phyloP scores from a whole-genome alignment of 2,113 vertebrate species.

The Menidia beryllina region DNA sequence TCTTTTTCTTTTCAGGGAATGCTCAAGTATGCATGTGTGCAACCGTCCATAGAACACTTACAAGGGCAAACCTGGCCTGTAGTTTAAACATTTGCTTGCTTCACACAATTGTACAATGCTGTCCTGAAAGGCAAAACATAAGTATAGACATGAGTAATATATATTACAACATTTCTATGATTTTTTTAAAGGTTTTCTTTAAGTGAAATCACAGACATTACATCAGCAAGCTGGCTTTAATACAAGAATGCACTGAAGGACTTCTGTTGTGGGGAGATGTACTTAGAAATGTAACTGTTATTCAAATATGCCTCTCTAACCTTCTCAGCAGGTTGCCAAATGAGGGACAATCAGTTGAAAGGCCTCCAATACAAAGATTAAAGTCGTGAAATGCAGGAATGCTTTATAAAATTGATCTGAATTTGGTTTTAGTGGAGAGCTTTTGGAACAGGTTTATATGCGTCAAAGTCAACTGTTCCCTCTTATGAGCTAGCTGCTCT shows the following conservation, averaged over 20 bases:
- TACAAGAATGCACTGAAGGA: not conserved
- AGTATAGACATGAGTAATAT: not conserved
- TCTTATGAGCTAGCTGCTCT: not conserved
- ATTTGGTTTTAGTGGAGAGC: not conserved
- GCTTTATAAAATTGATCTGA: not conserved
- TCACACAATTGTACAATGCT: not conserved
- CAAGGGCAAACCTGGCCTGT: not conserved
- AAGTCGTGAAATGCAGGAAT: not conserved
- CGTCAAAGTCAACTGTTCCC: not conserved
- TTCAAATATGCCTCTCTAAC: not conserved
- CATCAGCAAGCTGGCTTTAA: constrained; percentile 3
- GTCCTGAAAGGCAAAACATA: not conserved
- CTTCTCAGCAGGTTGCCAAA: constrained; percentile 1
- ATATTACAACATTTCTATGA: not conserved
- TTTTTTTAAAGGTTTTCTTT: not conserved
- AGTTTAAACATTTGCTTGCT: not conserved
- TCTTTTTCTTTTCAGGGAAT: not conserved
- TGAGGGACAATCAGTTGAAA: not conserved
- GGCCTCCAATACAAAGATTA: not conserved
- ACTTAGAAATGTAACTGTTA: not conserved
- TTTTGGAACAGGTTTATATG: not conserved
- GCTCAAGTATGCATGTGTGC: not conserved
- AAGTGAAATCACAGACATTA: not conserved
- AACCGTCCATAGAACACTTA: not conserved
- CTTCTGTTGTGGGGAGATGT: constrained; percentile 2